A percentile compares a stretch with the other conserved stretches of the same genome.
These are phyloP conservation scores for Sebastes cheni DNA, from an alignment of 2,797 vertebrate genomes.

Conservation along the genomic window DNA sequence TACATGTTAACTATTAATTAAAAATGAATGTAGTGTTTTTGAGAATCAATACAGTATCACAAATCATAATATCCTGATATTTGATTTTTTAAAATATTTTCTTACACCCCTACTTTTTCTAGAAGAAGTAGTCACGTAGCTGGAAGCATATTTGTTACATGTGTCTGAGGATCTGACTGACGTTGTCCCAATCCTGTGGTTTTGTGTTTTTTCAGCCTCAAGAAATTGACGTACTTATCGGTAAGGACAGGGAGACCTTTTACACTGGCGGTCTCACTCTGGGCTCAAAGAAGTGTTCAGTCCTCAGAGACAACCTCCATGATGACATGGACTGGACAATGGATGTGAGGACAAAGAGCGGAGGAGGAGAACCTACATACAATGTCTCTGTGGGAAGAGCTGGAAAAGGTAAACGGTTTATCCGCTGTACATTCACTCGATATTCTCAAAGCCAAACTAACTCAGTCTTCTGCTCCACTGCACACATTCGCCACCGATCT, in stretches of 20 bases:
- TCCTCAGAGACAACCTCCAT: slow-evolving; percentile 95
- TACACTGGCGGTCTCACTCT: slow-evolving; percentile 94
- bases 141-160: not conserved
- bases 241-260: slow-evolving; percentile 94
- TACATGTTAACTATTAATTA: too few species aligned
- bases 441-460: too few species aligned
- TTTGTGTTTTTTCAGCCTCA: slow-evolving; percentile 79
- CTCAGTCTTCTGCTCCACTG: too few species aligned
- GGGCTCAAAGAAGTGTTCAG: slow-evolving; percentile 97
- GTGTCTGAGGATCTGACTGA: not conserved
- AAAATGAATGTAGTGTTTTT: too few species aligned
- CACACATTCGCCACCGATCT: too few species aligned
- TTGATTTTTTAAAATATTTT: too few species aligned
- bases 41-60: too few species aligned
- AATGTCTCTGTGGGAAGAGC: slow-evolving; percentile 94
- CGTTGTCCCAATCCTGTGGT: not conserved
- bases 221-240: slow-evolving; percentile 94
- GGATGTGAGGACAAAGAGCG: slow-evolving; percentile 98
- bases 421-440: too few species aligned
- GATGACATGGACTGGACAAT: slow-evolving; percentile 94
- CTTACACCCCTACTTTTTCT: too few species aligned
- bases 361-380: slow-evolving; percentile 96
- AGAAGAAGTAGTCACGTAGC: too few species aligned
- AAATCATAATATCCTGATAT: too few species aligned
- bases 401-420: slow-evolving; percentile 84